Evolutionary conservation across 2,888 invertebrate genomes (phyloP).

Genomic region (Sarcophaga carnaria): DNA sequence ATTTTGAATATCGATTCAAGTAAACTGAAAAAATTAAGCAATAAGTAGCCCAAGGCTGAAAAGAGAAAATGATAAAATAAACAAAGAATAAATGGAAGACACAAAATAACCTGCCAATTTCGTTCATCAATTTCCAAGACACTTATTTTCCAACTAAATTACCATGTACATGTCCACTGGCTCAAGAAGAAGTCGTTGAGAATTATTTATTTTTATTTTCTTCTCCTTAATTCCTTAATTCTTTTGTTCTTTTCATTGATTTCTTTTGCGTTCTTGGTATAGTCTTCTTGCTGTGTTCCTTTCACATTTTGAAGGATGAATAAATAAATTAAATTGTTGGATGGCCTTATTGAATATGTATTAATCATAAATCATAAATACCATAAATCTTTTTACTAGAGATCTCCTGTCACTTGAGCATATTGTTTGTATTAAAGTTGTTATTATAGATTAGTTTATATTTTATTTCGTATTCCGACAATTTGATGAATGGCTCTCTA

Average conservation of each 20-base stretch:
- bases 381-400: slow-evolving; percentile 18
- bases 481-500: slow-evolving; percentile 34
- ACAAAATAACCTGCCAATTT: slow-evolving; percentile 50
- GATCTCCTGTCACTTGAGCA: slow-evolving; percentile 3
- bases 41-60: too few relatives aligned
- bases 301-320: neutral
- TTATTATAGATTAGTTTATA: slow-evolving; percentile 32
- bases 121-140: slow-evolving; percentile 32
- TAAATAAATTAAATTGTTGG: slow-evolving; percentile 10
- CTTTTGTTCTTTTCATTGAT: neutral
- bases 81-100: neutral
- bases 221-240: neutral
- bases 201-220: neutral
- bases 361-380: neutral
- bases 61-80: too few relatives aligned
- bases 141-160: slow-evolving; percentile 38
- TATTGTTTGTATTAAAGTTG: slow-evolving; percentile 42
- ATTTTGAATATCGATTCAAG: too few relatives aligned
- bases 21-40: too few relatives aligned
- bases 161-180: slow-evolving; percentile 32
- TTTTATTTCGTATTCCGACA: slow-evolving; percentile 22
- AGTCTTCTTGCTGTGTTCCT: neutral
- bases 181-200: slow-evolving; percentile 19
- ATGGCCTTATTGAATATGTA: neutral
- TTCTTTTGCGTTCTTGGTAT: neutral